Evolutionary conservation across 35 echinoderm and acorn worm species (phyloP), one percentile per base, ranked within the genome.

Genomic region (Hemicentrotus pulcherrimus): DNA sequence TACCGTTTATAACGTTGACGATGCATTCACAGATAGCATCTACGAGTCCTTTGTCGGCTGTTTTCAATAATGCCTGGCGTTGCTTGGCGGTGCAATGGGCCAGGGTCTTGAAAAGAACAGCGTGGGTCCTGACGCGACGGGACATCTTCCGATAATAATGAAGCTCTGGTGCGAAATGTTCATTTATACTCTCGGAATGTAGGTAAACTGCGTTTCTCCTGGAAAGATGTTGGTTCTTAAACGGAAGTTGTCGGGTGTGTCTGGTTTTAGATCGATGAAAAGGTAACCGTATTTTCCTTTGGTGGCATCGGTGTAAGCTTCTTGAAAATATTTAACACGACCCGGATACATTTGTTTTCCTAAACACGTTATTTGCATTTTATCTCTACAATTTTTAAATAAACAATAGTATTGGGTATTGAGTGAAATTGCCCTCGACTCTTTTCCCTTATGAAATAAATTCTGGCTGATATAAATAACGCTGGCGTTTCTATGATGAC

Each of bases 381-480:
- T 88, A 95, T 98, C 97, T 70, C 97, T 94, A 22, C 93, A 94
- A 46, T 97, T 98, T 95, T 98, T 98, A 92, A 98, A 98, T 15
- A 98, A 86, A 13, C 95, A 91, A 60, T 95, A 86, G 86, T 98
- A 98, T 58, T 98, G 96, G 1, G 86, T n/a, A 88, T 98, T 98
- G 31, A 98, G 45, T 55, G 94, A 96, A 30, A 98, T 96, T 31
- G 96, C 95, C 58, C 97, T 86, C 16, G 61, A 95, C 30, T 96
- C 95, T 61, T 94, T 92, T 6, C 96, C 96, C 55, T 96, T 94
- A 31, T 95, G 92, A 95, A 96, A 97, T 71, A 97, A 55, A 86
- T 97, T 97, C 91, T 96, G 97, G 9, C 65, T 87, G 18, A 97
- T 92, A 11, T 95, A 86, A 24, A 98, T 95, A 35, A 98, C 95